Evolutionary conservation across 2,797 vertebrate genomes (phyloP), one percentile per base, ranked within the genome.

Genomic region (Pterois miles): DNA sequence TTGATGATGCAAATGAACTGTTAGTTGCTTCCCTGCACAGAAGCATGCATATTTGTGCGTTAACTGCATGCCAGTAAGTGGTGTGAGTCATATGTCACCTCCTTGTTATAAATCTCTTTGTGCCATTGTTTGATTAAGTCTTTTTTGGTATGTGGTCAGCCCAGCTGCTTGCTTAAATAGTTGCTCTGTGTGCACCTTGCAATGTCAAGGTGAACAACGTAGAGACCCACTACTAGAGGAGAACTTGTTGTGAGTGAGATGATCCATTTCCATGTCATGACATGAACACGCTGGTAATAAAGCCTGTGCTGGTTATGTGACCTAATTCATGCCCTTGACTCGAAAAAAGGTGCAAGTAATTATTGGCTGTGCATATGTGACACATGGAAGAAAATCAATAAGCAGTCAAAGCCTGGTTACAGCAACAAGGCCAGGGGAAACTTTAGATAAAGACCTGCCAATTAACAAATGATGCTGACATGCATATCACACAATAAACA

Each of bases 311-410:
- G 13, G 23, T 60, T 25, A 25, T 60, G 12, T 78, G 67, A 85
- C 81, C 81, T 62, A 12, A 59, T 5, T 46, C 36, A 68, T 71
- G 75, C 46, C 66, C 71, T 69, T 67, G 43, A 82, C 54, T 69
- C 22, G 5, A 62, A 74, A 82, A 54, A 72, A 20, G 59, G 29
- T 34, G 13, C 4, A 34, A n/a, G 31, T 53, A 65, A 67, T 78
- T 82, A 81, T 67, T 69, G 67, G 40, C 36, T 52, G 16, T 60
- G 23, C 7, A 14, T 64, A 52, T 65, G 48, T 65, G 65, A 48
- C 59, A 76, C 71, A 65, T 56, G 57, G 57, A 53, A 76, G 53
- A 36, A 38, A 33, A 72, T 88, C 88, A 82, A 88, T 90, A 81
- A 63, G 23, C 73, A 66, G 62, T 83, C n/a, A 22, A 69, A 65